Base-by-base conservation (phyloP, 2,113 vertebrate genomes). In the Indicator indicator region DNA sequence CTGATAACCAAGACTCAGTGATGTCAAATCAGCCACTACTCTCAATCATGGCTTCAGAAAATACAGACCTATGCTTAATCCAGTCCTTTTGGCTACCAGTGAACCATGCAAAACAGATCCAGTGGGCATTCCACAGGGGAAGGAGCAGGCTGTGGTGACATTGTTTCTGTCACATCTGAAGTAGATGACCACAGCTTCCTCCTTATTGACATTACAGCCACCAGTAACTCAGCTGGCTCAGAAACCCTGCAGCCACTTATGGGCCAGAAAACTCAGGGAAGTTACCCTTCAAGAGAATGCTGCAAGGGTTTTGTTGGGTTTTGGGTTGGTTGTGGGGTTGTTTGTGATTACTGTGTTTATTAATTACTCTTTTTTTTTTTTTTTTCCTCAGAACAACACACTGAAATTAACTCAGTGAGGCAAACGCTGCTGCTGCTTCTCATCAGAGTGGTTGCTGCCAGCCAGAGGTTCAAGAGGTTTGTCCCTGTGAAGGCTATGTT, bases 151-250 rank as follows among this genome's bases (percentile, higher is more conserved):
- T 60, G 42, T 1, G 72, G 56, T 44, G 82, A 69, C 21, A 32
- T 52, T 52, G 33, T 19, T 88, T 55, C 77, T 77, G 27, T 86
- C 83, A 42, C 70, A 81, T 19, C 76, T 42, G 9, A 70, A 62
- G 56, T 9, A 59, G 38, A 63, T 46, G 71, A 90, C 79, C 93
- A 30, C 75, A 68, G 48, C 7, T 69, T 64, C 74, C 77, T 58
- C 74, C 75, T 65, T 44, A 64, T 56, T 91, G 55, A 84, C 72
- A 42, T 48, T 83, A 75, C 77, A 32, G 68, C 72, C 55, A 72
- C 67, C 86, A 91, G 20, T 75, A 86, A 95, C 33, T 84, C 80
- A 50, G 76, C 52, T 86, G 90, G 95, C 74, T 89, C 69, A 75
- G 67, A 97, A 95, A 79, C 56, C 63, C 80, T 67, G 42, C 23